Percentiles rank a stretch among this genome's conserved stretches.
Evolutionary conservation across 2,113 vertebrate genomes (phyloP).

Genomic region (Grammatotria lemairii): DNA sequence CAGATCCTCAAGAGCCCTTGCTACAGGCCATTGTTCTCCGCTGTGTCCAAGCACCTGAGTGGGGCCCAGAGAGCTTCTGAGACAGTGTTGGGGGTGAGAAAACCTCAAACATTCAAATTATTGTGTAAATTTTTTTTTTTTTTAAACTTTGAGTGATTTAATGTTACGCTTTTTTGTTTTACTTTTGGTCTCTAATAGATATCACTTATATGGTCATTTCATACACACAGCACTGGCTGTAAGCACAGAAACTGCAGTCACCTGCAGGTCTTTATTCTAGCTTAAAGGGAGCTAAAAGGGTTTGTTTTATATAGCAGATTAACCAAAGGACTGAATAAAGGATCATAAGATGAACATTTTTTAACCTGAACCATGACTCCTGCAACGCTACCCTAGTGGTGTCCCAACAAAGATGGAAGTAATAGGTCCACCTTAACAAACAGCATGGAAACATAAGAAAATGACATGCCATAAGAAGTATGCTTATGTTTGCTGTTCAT

Average conservation of each 20-base stretch:
- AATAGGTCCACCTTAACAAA: not conserved
- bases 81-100: constrained; percentile 47
- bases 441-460: not conserved
- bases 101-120: not conserved
- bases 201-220: not conserved
- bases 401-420: not conserved
- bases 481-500: not conserved
- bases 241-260: not conserved
- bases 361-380: not conserved
- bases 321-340: not conserved
- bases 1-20: constrained; percentile 54
- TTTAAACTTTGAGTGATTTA: not conserved
- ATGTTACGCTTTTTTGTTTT: accelerated
- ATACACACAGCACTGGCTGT: not conserved
- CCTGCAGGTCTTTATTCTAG: not conserved
- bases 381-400: not conserved
- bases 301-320: not conserved
- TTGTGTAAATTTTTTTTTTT: not conserved
- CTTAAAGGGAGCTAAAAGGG: not conserved
- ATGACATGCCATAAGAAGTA: not conserved
- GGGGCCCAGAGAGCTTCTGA: not conserved
- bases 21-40: constrained; percentile 52
- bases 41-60: constrained; percentile 22
- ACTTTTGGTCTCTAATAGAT: accelerated
- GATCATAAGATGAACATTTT: accelerated